Evolutionary conservation across 2,888 invertebrate genomes (phyloP).

Genomic region (Drosophila paucipuncta): DNA sequence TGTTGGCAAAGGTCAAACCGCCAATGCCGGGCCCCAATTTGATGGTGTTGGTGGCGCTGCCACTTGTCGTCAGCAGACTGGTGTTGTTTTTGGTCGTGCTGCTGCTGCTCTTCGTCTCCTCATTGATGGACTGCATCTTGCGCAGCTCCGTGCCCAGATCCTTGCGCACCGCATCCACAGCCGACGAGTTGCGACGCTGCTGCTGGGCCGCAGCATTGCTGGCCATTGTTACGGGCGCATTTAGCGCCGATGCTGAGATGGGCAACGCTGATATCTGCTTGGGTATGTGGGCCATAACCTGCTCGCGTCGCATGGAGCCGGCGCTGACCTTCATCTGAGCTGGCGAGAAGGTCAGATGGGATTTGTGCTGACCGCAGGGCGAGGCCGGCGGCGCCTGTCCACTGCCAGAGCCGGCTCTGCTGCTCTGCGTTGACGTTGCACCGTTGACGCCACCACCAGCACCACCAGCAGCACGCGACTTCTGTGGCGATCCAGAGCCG

Average conservation of each 20-base stretch:
- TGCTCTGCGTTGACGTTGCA: constrained; percentile 32
- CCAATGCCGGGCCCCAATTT: constrained; percentile 85
- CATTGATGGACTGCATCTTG: constrained; percentile 55
- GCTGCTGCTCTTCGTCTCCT: constrained; percentile 42
- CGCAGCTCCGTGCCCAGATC: constrained; percentile 88
- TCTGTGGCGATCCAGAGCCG: constrained; percentile 75
- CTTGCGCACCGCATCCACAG: constrained; percentile 87
- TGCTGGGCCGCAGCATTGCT: constrained; percentile 81
- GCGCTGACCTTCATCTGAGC: constrained; percentile 88
- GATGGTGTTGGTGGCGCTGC: constrained; percentile 80
- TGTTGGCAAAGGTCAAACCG: constrained; percentile 85
- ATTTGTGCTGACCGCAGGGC: constrained; percentile 87
- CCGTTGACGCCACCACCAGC: background rate
- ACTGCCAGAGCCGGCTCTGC: constrained; percentile 22
- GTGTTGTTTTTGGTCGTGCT: constrained; percentile 11
- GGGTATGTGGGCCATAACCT: constrained; percentile 78
- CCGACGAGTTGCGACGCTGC: constrained; percentile 78
- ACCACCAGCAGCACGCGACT: constrained; percentile 2
- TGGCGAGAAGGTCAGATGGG: constrained; percentile 90
- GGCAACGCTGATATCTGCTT: constrained; percentile 75
- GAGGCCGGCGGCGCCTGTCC: constrained; percentile 85
- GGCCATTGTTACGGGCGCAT: constrained; percentile 74
- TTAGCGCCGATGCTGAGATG: constrained; percentile 72
- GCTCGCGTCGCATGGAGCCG: constrained; percentile 79
- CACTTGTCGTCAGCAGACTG: constrained; percentile 44